phyloP scores from a whole-genome alignment of 2,888 invertebrate genomes.

The Phania funesta region DNA sequence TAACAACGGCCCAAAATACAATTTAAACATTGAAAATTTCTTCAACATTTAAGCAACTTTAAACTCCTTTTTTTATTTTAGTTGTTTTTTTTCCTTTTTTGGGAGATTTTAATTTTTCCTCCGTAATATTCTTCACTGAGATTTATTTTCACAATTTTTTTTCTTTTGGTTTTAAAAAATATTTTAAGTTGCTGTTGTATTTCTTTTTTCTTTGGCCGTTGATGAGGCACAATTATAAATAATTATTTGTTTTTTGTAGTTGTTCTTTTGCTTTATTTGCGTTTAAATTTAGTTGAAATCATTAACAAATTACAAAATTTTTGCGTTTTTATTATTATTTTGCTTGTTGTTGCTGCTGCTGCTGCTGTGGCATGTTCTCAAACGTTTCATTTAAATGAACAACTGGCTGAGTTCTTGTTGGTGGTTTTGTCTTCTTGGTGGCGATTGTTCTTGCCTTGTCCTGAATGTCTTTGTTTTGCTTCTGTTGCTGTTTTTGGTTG shows the following conservation, averaged over 20 bases:
- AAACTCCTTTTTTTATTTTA: slow-evolving; percentile 61
- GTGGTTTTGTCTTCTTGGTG: slow-evolving; percentile 42
- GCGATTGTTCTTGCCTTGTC: slow-evolving; percentile 47
- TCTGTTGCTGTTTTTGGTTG: slow-evolving; percentile 28
- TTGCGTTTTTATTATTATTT: slow-evolving; percentile 35
- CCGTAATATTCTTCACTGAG: slow-evolving; percentile 38
- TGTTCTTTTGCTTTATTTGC: slow-evolving; percentile 14
- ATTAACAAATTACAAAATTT: slow-evolving; percentile 62
- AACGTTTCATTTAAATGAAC: slow-evolving; percentile 23
- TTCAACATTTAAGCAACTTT: slow-evolving; percentile 64
- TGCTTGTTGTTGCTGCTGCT: slow-evolving; percentile 1
- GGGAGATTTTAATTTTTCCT: not conserved
- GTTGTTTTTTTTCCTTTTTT: slow-evolving; percentile 9
- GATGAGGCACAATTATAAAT: slow-evolving; percentile 60
- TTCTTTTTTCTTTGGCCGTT: slow-evolving; percentile 5
- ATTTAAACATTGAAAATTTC: slow-evolving; percentile 65
- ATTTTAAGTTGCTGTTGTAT: slow-evolving; percentile 5
- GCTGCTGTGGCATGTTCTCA: slow-evolving; percentile 22
- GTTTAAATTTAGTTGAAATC: slow-evolving; percentile 51
- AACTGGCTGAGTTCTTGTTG: slow-evolving; percentile 39
- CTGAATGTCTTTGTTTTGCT: slow-evolving; percentile 37
- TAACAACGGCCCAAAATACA: slow-evolving; percentile 62
- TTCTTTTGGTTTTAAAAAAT: slow-evolving; percentile 25
- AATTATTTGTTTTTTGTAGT: slow-evolving; percentile 43
- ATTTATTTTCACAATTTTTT: slow-evolving; percentile 51